A percentile compares a stretch with the other conserved stretches of the same genome.
Conservation (phyloP, 2,888 invertebrate genomes). For the Geophilus truncorum region DNA sequence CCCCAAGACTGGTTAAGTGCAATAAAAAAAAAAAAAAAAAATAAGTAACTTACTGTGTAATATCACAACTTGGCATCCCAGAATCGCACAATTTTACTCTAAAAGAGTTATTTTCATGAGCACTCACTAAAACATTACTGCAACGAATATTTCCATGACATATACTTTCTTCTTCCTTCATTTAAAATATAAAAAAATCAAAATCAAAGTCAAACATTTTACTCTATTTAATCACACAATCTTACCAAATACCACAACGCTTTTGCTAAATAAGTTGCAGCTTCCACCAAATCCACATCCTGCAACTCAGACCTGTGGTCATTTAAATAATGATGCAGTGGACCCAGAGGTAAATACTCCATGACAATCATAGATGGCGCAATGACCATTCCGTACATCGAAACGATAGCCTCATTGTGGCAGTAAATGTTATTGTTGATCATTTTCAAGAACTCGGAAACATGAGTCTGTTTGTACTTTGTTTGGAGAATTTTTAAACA, state of each 20-base stretch:
- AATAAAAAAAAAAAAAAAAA: background rate
- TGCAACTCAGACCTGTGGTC: slow-evolving; percentile 40
- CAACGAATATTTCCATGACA: slow-evolving; percentile 82
- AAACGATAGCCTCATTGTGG: slow-evolving; percentile 68
- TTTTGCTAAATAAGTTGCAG: slow-evolving; percentile 71
- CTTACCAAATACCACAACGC: slow-evolving; percentile 78
- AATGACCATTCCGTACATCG: slow-evolving; percentile 65
- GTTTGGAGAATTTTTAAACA: background rate
- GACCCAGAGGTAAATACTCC: slow-evolving; percentile 72
- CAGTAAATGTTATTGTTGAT: slow-evolving; percentile 73
- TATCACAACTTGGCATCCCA: slow-evolving; percentile 62
- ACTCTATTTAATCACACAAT: background rate
- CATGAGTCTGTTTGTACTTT: background rate
- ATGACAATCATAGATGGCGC: slow-evolving; percentile 71
- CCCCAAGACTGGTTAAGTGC: too few species aligned
- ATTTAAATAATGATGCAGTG: slow-evolving; percentile 63
- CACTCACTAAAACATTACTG: slow-evolving; percentile 70
- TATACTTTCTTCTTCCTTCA: slow-evolving; percentile 72
- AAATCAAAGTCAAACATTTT: slow-evolving; percentile 29
- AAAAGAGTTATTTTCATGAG: slow-evolving; percentile 63
- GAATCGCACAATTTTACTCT: slow-evolving; percentile 78
- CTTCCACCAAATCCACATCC: slow-evolving; percentile 69
- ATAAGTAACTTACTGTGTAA: slow-evolving; percentile 59
- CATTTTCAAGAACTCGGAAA: slow-evolving; percentile 61
- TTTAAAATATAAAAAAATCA: too few species aligned